Percentiles rank a stretch among this genome's conserved stretches.
Conservation (phyloP, 2,797 vertebrate genomes). For the Gouania willdenowi region DNA sequence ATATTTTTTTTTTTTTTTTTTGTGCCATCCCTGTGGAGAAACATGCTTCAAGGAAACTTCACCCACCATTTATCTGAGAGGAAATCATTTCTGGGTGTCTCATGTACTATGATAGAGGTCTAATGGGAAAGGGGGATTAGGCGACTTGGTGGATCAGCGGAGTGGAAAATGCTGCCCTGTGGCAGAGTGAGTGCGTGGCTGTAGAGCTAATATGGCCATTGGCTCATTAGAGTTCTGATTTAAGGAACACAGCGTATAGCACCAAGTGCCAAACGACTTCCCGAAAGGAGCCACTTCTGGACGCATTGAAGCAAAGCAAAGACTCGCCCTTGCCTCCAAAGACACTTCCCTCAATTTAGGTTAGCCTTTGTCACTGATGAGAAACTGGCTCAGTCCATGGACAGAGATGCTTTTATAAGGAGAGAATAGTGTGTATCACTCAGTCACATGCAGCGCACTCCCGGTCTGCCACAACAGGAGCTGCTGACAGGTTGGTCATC, state of each 20-base stretch:
- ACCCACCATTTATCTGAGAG: constrained; percentile 34
- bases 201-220: constrained; percentile 60
- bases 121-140: constrained; percentile 27
- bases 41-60: constrained; percentile 45
- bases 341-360: constrained; percentile 45
- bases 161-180: constrained; percentile 66
- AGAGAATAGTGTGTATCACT: constrained; percentile 18
- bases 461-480: constrained; percentile 50
- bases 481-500: constrained; percentile 64
- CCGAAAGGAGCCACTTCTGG: constrained; percentile 24
- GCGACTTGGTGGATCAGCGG: constrained; percentile 63
- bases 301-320: constrained; percentile 34
- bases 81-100: constrained; percentile 50
- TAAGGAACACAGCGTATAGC: constrained; percentile 44
- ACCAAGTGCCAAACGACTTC: constrained; percentile 36
- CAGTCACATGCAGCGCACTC: constrained; percentile 33
- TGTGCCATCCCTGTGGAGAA: no score
- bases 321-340: constrained; percentile 18
- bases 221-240: constrained; percentile 68
- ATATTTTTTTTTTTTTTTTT: constrained; percentile 39
- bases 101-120: constrained; percentile 29
- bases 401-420: constrained; percentile 32
- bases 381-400: constrained; percentile 29
- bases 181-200: constrained; percentile 52
- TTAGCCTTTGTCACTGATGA: constrained; percentile 22